phyloP scores from a whole-genome alignment of 2,113 vertebrate genomes.

The Parus major region DNA sequence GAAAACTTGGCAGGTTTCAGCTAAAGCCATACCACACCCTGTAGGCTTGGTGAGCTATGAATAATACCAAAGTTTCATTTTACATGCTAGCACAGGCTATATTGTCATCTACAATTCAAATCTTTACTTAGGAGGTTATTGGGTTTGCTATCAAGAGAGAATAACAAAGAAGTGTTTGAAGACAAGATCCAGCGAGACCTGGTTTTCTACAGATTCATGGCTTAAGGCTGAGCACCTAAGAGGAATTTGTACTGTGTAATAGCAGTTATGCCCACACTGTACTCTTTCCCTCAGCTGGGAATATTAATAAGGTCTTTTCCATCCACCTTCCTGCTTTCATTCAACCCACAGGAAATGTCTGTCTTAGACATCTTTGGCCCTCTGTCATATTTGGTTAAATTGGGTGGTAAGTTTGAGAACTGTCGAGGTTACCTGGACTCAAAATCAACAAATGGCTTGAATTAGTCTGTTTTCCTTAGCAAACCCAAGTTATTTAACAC shows the following conservation, averaged over 20 bases:
- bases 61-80: constrained; percentile 4
- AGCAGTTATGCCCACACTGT: neutral
- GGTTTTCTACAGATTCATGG: neutral
- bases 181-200: neutral
- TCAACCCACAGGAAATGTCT: neutral
- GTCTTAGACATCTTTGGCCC: neutral
- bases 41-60: neutral
- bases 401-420: neutral
- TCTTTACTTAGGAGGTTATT: constrained; percentile 32
- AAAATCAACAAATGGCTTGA: neutral
- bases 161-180: constrained; percentile 18
- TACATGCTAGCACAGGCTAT: constrained; percentile 17
- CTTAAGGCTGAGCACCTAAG: neutral
- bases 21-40: neutral
- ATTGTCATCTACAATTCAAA: constrained; percentile 37
- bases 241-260: neutral
- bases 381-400: neutral
- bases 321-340: neutral
- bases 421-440: neutral
- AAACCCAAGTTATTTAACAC: neutral
- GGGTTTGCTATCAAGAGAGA: neutral
- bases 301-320: neutral
- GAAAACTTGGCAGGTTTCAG: neutral
- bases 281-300: neutral
- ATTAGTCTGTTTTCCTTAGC: neutral